Evolutionary conservation across 2,113 vertebrate species (phyloP).

Genomic region (Triplophysa dalaica): DNA sequence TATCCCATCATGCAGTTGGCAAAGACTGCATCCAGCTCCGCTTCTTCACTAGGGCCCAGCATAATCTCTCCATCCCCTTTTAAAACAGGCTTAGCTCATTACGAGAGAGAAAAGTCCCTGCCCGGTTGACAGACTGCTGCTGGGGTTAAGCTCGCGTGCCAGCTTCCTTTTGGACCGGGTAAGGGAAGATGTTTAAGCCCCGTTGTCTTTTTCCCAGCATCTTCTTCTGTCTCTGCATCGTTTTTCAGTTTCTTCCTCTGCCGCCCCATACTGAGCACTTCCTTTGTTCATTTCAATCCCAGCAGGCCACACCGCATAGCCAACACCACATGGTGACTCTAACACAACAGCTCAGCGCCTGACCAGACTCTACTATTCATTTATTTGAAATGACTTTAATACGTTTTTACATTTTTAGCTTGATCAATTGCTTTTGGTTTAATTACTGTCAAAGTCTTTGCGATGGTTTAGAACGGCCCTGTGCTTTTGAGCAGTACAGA

Average conservation of each 20-base stretch:
- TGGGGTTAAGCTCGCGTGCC: constrained; percentile 46
- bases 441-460: neutral
- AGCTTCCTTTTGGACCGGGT: constrained; percentile 42
- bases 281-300: constrained; percentile 49
- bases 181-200: constrained; percentile 37
- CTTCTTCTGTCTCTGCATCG: neutral
- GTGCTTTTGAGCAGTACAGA: too few species aligned
- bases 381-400: constrained; percentile 15
- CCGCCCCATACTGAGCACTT: constrained; percentile 37
- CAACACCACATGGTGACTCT: constrained; percentile 22
- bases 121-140: constrained; percentile 39
- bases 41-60: neutral
- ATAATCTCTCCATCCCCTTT: constrained; percentile 48
- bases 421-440: constrained; percentile 1
- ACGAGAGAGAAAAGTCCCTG: constrained; percentile 48
- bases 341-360: constrained; percentile 12
- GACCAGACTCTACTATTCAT: neutral
- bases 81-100: constrained; percentile 56
- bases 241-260: constrained; percentile 17
- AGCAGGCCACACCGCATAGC: constrained; percentile 24
- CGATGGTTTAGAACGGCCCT: neutral
- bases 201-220: constrained; percentile 4
- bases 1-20: constrained; percentile 37
- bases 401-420: neutral
- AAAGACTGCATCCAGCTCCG: neutral